phyloP scores from a whole-genome alignment of 2,888 invertebrate genomes.

The Thalpophila matura region DNA sequence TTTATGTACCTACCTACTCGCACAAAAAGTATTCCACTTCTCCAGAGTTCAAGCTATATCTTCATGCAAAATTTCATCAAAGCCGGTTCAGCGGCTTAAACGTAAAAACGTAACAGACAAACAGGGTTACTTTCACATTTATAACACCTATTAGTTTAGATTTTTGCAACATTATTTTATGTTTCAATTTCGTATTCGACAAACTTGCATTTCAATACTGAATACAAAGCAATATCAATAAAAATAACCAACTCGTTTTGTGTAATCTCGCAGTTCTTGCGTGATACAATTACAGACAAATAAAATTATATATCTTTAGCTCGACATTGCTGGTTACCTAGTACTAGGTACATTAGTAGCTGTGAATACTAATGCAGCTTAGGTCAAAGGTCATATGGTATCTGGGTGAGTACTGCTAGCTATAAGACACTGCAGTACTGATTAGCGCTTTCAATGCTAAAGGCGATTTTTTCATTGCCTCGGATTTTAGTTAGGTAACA shows the following conservation, averaged over 20 bases:
- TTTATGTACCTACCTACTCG: too few relatives aligned
- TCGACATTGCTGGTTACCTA: slow-evolving; percentile 33
- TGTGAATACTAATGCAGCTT: slow-evolving; percentile 71
- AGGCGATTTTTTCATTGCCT: slow-evolving; percentile 14
- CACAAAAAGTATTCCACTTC: too few relatives aligned
- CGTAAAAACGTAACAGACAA: too few relatives aligned
- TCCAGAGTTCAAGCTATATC: too few relatives aligned
- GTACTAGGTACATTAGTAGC: slow-evolving; percentile 61
- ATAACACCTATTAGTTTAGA: too few relatives aligned
- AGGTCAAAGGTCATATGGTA: slow-evolving; percentile 56
- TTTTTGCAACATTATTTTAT: background rate
- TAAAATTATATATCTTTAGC: slow-evolving; percentile 22
- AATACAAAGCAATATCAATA: slow-evolving; percentile 44
- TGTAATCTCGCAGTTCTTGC: slow-evolving; percentile 24
- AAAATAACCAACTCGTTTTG: slow-evolving; percentile 25
- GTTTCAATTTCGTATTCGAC: slow-evolving; percentile 16
- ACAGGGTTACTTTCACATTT: too few relatives aligned
- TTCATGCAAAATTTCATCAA: too few relatives aligned
- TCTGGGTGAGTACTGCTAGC: slow-evolving; percentile 40
- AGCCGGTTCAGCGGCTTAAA: too few relatives aligned
- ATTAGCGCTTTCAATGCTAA: slow-evolving; percentile 21
- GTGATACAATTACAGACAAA: slow-evolving; percentile 18
- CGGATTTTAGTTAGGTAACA: slow-evolving; percentile 12
- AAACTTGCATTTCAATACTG: slow-evolving; percentile 11
- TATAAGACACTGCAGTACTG: slow-evolving; percentile 50